These are phyloP conservation scores for Drosophila peninsularis DNA, from an alignment of 2,888 invertebrate species.

Conservation along the genomic window DNA sequence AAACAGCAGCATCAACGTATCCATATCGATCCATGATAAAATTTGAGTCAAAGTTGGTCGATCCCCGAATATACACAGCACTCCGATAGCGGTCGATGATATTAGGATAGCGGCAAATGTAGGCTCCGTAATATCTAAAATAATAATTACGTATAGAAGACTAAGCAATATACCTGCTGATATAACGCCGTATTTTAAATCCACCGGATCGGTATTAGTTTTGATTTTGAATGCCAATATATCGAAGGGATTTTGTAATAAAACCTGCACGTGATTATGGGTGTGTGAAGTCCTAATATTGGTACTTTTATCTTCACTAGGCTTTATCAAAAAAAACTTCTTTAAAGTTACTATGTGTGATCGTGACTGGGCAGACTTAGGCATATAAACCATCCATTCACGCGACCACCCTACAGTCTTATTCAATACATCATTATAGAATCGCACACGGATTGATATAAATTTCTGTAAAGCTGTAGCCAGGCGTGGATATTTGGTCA, in stretches of 20 bases:
- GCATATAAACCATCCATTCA: neutral
- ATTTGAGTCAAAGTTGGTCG: slow-evolving; percentile 88
- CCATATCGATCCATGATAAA: slow-evolving; percentile 90
- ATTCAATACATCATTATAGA: neutral
- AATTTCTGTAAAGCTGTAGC: neutral
- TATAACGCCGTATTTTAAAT: slow-evolving; percentile 87
- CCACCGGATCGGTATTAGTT: slow-evolving; percentile 86
- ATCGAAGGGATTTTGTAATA: slow-evolving; percentile 5
- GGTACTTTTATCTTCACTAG: too few relatives aligned
- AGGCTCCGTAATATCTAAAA: slow-evolving; percentile 89
- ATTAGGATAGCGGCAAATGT: slow-evolving; percentile 76
- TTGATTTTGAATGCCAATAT: slow-evolving; percentile 84
- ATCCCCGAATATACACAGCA: slow-evolving; percentile 88
- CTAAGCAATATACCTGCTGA: slow-evolving; percentile 89
- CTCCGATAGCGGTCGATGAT: slow-evolving; percentile 89
- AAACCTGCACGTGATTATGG: neutral
- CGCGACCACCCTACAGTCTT: neutral
- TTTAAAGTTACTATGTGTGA: neutral
- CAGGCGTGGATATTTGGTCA: neutral
- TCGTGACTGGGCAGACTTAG: neutral
- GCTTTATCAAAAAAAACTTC: neutral
- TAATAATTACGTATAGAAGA: slow-evolving; percentile 92
- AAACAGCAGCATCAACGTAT: slow-evolving; percentile 88
- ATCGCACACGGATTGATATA: neutral
- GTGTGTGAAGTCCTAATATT: too few relatives aligned